Base-by-base conservation (phyloP, 92 coral and sea anemone genomes). In the Phymanthus crucifer region DNA sequence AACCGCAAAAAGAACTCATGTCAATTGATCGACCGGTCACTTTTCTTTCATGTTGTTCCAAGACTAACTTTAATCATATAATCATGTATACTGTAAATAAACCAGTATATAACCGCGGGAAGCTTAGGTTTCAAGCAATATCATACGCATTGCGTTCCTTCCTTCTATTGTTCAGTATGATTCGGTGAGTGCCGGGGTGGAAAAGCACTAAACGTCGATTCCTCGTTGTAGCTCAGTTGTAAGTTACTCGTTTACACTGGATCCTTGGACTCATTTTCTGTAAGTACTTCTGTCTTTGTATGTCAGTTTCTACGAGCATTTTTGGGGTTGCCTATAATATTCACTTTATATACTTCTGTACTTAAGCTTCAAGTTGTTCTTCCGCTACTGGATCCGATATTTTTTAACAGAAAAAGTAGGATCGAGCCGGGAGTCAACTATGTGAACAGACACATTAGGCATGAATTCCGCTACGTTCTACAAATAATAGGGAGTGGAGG, bases 1-100 rank as follows among this genome's bases (percentile, higher is more conserved):
- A 54, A 54, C 64, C 64, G n/a, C 64, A 54, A 43, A 43, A 6
- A 21, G 64, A 54, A 54, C 31, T 54, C 14, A 54, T 61, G 23
- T n/a, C n/a, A n/a, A n/a, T n/a, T 58, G 68, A 61, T 6, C 11
- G 64, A 61, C 34, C 68, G 68, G 68, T 29, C 29, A 61, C 33
- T 61, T 61, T 26, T 61, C 68, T 61, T 61, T 61, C 68, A 61
- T 16, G 68, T 29, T 29, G 16, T 9, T 61, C 68, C 68, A 61
- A 61, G 29, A 61, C 68, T 29, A 61, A 61, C 36, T 5, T 27
- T n/a, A n/a, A n/a, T n/a, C n/a, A 61, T 4, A 27, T 61, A 24
- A 61, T 61, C 17, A 61, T 26, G 32, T 61, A 13, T 54, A 54
- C n/a, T n/a, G n/a, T 54, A 54, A 54, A 54, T 54, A 54, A 54